A percentile compares a stretch with the other conserved stretches of the same genome.
phyloP scores from a whole-genome alignment of 2,113 vertebrate genomes.

The Nyctereutes procyonoides region DNA sequence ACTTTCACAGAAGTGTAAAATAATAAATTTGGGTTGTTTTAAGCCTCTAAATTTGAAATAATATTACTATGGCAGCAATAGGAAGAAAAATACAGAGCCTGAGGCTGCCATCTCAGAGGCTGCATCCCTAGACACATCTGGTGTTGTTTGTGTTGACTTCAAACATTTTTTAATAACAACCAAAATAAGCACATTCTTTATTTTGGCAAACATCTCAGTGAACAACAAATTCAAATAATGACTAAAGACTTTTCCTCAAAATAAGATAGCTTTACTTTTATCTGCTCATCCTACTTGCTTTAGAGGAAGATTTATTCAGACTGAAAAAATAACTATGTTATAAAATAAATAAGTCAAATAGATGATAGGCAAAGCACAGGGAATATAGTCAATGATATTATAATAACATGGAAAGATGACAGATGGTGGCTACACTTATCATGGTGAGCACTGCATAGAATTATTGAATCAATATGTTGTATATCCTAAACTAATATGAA shows the following conservation, averaged over 20 bases:
- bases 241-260: background rate
- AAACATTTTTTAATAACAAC: background rate
- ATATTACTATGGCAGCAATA: background rate
- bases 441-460: background rate
- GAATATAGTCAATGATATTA: background rate
- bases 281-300: background rate
- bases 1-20: background rate
- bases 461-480: background rate
- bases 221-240: slow-evolving; percentile 41
- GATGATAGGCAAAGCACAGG: background rate
- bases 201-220: background rate
- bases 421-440: background rate
- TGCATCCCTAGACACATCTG: background rate
- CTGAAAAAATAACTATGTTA: background rate
- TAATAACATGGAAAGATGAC: background rate
- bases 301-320: background rate
- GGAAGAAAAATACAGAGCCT: background rate
- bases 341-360: background rate
- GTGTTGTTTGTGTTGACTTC: background rate
- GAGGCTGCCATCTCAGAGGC: background rate
- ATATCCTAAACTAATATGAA: background rate
- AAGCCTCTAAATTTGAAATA: slow-evolving; percentile 10
- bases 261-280: background rate
- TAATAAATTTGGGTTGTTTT: background rate
- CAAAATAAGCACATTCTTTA: background rate